Percentiles rank a stretch among this genome's conserved stretches.
Evolutionary conservation across 30 jellyfish, hydroid and myxozoan genomes (phyloP).

Genomic region (Aurelia coerulea): DNA sequence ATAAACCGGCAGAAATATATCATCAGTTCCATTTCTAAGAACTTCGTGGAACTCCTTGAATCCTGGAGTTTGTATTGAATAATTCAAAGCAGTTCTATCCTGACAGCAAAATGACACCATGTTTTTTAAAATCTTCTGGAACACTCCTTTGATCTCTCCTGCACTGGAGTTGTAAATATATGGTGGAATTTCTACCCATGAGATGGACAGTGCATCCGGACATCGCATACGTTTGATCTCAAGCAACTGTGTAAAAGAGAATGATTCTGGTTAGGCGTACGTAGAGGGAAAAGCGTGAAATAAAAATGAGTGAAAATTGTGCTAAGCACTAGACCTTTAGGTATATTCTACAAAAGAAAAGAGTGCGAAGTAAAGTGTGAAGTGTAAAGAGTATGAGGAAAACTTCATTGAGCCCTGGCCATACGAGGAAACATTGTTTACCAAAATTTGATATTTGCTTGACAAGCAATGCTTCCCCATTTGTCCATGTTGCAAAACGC

Average conservation of each 20-base stretch:
- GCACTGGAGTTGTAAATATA: slow-evolving; percentile 57
- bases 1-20: slow-evolving; percentile 45
- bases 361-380: no score
- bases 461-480: no score
- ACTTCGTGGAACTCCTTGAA: slow-evolving; percentile 23
- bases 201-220: slow-evolving; percentile 38
- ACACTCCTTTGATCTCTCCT: slow-evolving; percentile 42
- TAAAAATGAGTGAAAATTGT: background rate
- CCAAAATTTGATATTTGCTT: no score
- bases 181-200: slow-evolving; percentile 72
- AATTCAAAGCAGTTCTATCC: slow-evolving; percentile 15
- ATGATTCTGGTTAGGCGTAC: background rate
- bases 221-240: slow-evolving; percentile 47
- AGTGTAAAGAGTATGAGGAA: no score
- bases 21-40: slow-evolving; percentile 52
- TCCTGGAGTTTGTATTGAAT: slow-evolving; percentile 3
- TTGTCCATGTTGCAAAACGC: no score
- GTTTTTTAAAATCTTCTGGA: slow-evolving; percentile 18
- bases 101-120: slow-evolving; percentile 51
- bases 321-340: no score
- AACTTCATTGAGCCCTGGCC: no score
- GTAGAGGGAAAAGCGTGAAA: background rate
- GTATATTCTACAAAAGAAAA: no score
- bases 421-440: no score
- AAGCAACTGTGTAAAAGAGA: background rate